Evolutionary conservation across 2,797 vertebrate genomes (phyloP), one percentile per base, ranked within the genome.

Genomic region (Xenopus petersii): DNA sequence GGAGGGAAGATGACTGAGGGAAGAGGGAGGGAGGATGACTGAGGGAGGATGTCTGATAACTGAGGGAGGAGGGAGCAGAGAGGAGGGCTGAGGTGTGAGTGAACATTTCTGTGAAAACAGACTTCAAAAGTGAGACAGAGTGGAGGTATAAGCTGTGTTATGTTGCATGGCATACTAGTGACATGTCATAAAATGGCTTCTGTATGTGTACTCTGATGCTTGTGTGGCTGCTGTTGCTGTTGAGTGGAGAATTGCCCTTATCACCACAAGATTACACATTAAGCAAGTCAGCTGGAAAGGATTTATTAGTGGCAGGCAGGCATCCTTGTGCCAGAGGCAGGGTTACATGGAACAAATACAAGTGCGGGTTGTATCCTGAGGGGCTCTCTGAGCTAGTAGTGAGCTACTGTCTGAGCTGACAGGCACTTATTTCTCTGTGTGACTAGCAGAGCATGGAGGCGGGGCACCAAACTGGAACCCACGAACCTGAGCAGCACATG

Each of bases 401-500:
- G 64, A 67, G 10, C 16, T 36, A 51, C 73, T 42, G 36, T 5
- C 36, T 6, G 12, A 67, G 33, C 73, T 69, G 73, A 69, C 47
- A 64, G 33, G 4, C 48, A 24, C 13, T 9, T 24, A 71, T 12
- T 24, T 46, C 17, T 42, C 15, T n/a, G 5, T 36, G 56, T 12
- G 2, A 21, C 8, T 42, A 42, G 11, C 13, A 26, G 56, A 36
- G 26, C 26, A 65, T 73, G 76, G 76, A 64, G 65, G 76, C 71
- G 63, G 70, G 6, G 70, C 65, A 16, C 42, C 12, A 16, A 64
- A 60, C 71, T 70, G 71, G 71, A 78, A 78, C 76, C 12, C 54
- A 59, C 58, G 76, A 64, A 64, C 42, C 73, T 62, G 55, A 54
- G 24, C 7, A 42, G 36, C 8, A 42, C 36, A 42, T 42, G 36